A percentile compares a stretch with the other conserved stretches of the same genome.
Conservation (phyloP, 2,888 invertebrate genomes). For the Tetheella fluctuosa region DNA sequence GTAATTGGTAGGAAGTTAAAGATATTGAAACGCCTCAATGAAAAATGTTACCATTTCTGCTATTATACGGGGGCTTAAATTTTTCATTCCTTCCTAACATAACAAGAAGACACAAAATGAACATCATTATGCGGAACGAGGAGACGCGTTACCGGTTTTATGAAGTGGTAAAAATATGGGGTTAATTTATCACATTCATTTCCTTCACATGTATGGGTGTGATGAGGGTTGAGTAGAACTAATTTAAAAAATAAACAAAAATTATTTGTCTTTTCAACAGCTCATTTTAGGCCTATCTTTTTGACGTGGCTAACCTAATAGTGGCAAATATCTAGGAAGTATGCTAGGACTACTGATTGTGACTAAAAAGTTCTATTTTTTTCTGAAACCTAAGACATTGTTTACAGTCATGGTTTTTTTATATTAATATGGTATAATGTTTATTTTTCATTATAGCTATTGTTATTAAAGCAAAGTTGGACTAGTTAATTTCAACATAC, state of each 20-base stretch:
- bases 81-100: conserved; percentile 18
- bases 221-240: background rate
- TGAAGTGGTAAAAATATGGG: conserved; percentile 46
- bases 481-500: no score
- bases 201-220: conserved; percentile 8
- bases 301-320: no score
- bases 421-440: no score
- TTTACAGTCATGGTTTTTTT: no score
- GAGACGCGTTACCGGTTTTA: conserved; percentile 43
- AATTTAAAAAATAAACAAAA: background rate
- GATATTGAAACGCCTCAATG: background rate
- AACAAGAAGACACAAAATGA: conserved; percentile 45
- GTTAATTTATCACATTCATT: conserved; percentile 35
- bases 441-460: no score
- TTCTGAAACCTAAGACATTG: no score
- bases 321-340: no score
- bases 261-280: background rate
- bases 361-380: no score
- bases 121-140: conserved; percentile 46
- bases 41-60: background rate
- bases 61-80: conserved; percentile 4
- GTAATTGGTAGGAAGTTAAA: conserved; percentile 4
- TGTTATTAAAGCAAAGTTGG: background rate
- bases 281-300: background rate
- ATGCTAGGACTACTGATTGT: no score